Evolutionary conservation across 2,113 vertebrate species (phyloP), one percentile per base, ranked within the genome.

Genomic region (Pristiophorus japonicus): DNA sequence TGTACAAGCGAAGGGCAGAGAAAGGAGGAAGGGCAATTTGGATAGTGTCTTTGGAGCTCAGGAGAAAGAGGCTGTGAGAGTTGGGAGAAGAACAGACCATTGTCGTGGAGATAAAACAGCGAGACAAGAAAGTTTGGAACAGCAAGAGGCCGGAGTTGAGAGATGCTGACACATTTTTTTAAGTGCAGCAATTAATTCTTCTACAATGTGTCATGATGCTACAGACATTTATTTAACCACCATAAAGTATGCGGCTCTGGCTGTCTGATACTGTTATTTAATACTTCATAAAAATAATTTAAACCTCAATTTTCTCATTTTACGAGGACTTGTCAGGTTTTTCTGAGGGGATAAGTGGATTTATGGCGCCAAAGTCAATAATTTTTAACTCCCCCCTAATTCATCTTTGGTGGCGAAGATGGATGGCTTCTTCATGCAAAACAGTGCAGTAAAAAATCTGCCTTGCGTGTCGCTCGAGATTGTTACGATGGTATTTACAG

Each of bases 281-380:
- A 59, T 62, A 90, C 51, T 55, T 55, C 87, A 90, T 90, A 55
- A 59, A 59, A 55, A 59, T 90, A 88, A 88, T 88, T 88, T 90
- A 90, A 59, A 34, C 87, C 30, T 90, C 51, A 90, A 90, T 59
- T 34, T 81, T 45, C 51, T 34, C 30, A n/a, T 90, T 90, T 90
- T 59, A 59, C 30, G 27, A 90, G 51, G 30, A 4, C 85, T 14
- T 90, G 47, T 90, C 51, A 90, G 51, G 34, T 62, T 90, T 90
- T 90, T 90, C 78, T 81, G 78, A 90, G 27, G 87, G 51, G 87
- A 34, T 24, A 34, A 59, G 27, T 62, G 2, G 87, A 90, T 90
- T 90, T 90, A 90, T 59, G 51, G 55, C 18, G 22, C 38, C 5
- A 20, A 38, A 16, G 42, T 81, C 78, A 81, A 81, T 45, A 81